Conservation (phyloP, 2,797 vertebrate species). For the Nyctibius grandis region DNA sequence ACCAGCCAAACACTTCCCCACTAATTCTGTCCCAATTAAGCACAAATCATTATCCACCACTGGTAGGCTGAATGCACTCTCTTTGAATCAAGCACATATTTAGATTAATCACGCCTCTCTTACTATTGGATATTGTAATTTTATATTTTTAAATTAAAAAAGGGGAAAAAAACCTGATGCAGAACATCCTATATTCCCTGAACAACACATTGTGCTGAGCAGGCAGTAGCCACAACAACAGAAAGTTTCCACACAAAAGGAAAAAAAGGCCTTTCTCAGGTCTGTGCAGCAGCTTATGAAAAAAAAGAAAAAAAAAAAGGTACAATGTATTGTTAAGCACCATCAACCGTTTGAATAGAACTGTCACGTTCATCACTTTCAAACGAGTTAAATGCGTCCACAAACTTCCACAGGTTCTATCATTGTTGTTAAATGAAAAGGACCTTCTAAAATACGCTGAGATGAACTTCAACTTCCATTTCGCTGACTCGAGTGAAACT, state of each 20-base stretch:
- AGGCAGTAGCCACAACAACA: slow-evolving; percentile 18
- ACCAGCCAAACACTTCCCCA: neutral
- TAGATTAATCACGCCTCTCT: neutral
- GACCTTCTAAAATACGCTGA: slow-evolving; percentile 60
- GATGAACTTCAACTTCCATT: slow-evolving; percentile 46
- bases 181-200: neutral
- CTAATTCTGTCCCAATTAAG: neutral
- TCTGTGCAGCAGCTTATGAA: neutral
- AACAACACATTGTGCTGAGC: slow-evolving; percentile 56
- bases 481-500: slow-evolving; percentile 49
- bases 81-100: neutral
- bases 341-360: slow-evolving; percentile 36
- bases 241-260: slow-evolving; percentile 47
- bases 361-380: slow-evolving; percentile 59
- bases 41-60: neutral
- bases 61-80: neutral
- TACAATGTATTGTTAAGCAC: slow-evolving; percentile 56
- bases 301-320: slow-evolving; percentile 32
- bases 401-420: slow-evolving; percentile 70
- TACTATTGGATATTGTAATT: neutral
- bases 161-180: neutral
- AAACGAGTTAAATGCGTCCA: slow-evolving; percentile 11
- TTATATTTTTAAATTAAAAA: neutral
- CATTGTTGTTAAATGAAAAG: slow-evolving; percentile 66
- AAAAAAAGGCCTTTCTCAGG: slow-evolving; percentile 49